These are phyloP conservation scores for Megaceryle torquata DNA, from an alignment of 2,113 vertebrate species.

Conservation along the genomic window DNA sequence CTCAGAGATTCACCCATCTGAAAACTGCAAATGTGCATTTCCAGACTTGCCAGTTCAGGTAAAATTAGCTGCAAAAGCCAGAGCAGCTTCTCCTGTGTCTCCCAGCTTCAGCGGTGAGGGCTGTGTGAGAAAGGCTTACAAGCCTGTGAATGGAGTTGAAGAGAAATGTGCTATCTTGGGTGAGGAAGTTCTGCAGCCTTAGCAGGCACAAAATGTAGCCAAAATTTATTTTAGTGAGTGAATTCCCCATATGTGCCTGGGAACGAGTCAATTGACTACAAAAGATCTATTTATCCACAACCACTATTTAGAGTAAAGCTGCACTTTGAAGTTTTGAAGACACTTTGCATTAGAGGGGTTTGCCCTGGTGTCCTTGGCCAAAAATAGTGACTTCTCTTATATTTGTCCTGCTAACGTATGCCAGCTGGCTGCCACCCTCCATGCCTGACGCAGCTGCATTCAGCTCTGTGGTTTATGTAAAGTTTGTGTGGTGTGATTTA, in stretches of 20 bases:
- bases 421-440: slow-evolving; percentile 57
- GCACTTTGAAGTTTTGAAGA: slow-evolving; percentile 8
- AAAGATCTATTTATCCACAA: background rate
- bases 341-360: slow-evolving; percentile 45
- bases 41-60: background rate
- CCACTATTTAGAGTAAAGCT: slow-evolving; percentile 1
- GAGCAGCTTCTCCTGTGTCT: background rate
- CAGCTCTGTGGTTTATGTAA: slow-evolving; percentile 45
- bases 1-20: background rate
- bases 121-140: background rate
- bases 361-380: slow-evolving; percentile 60
- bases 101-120: background rate
- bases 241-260: background rate
- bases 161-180: background rate
- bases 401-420: slow-evolving; percentile 26
- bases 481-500: slow-evolving; percentile 47
- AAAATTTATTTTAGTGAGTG: background rate
- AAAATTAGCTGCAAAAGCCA: background rate
- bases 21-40: background rate
- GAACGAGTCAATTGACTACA: background rate
- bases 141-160: background rate
- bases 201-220: background rate
- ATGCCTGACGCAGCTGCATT: slow-evolving; percentile 21
- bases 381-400: slow-evolving; percentile 64
- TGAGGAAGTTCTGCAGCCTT: slow-evolving; percentile 13